phyloP scores from a whole-genome alignment of 2,113 vertebrate species.

The Rattus norvegicus region DNA sequence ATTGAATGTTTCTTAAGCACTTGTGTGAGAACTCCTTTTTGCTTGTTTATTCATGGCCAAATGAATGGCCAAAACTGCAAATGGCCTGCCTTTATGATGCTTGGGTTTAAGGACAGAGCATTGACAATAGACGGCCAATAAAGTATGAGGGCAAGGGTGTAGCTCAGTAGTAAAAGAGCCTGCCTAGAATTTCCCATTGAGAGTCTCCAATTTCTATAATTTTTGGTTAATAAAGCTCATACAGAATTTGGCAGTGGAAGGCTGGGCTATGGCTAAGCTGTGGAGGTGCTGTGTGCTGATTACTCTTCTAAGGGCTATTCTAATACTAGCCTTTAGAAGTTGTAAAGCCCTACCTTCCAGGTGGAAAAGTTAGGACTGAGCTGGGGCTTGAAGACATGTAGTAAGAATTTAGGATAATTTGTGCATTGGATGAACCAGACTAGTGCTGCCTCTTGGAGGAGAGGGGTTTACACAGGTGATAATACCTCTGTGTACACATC shows the following conservation, averaged over 20 bases:
- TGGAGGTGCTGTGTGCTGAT: not conserved
- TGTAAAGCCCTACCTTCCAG: not conserved
- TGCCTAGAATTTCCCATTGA: not conserved
- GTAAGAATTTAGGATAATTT: not conserved
- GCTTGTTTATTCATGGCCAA: too few species aligned
- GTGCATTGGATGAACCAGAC: too few species aligned
- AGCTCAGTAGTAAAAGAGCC: not conserved
- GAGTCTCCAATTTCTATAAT: not conserved
- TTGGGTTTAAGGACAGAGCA: not conserved
- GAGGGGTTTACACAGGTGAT: not conserved
- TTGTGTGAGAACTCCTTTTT: too few species aligned
- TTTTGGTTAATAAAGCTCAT: not conserved
- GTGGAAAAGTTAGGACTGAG: not conserved
- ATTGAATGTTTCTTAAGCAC: not conserved
- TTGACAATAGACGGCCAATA: too few species aligned
- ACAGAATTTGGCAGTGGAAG: not conserved
- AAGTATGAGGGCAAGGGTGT: not conserved
- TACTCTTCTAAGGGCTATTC: not conserved
- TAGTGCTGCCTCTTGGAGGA: not conserved
- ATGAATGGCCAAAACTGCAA: not conserved
- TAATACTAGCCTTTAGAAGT: not conserved
- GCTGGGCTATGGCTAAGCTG: not conserved
- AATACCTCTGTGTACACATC: not conserved
- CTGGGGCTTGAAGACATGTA: not conserved
- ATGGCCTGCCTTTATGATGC: not conserved